These are phyloP conservation scores for Spilarctia lutea DNA, from an alignment of 2,888 invertebrate genomes.

Conservation along the genomic window DNA sequence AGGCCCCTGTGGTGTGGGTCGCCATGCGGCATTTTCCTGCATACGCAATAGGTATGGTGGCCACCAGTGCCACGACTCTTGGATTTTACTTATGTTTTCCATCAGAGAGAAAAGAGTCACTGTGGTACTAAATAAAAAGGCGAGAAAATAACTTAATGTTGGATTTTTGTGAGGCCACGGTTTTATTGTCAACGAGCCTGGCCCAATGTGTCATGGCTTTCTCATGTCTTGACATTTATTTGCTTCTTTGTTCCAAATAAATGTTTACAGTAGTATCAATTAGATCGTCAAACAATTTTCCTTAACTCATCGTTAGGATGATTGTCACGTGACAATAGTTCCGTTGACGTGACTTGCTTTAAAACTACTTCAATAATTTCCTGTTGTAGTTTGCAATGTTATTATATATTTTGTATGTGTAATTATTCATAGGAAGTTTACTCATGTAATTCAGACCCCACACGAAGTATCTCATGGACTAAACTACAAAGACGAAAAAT, in stretches of 20 bases:
- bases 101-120: no score
- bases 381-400: constrained; percentile 37
- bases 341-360: constrained; percentile 26
- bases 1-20: no score
- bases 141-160: no score
- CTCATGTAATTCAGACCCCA: neutral
- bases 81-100: no score
- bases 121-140: no score
- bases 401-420: neutral
- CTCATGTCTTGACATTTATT: neutral
- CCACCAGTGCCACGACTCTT: no score
- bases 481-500: neutral
- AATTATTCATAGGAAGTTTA: neutral
- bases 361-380: constrained; percentile 3
- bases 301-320: constrained; percentile 7
- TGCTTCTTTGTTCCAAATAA: neutral
- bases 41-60: no score
- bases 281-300: constrained; percentile 1
- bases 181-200: neutral
- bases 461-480: neutral
- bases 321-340: constrained; percentile 21
- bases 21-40: no score
- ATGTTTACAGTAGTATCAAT: neutral
- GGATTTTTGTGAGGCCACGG: neutral
- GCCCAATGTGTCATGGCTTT: neutral